Evolutionary conservation across 1,140 invertebrate species (phyloP).

Genomic region (Muscidifurax raptorellus): DNA sequence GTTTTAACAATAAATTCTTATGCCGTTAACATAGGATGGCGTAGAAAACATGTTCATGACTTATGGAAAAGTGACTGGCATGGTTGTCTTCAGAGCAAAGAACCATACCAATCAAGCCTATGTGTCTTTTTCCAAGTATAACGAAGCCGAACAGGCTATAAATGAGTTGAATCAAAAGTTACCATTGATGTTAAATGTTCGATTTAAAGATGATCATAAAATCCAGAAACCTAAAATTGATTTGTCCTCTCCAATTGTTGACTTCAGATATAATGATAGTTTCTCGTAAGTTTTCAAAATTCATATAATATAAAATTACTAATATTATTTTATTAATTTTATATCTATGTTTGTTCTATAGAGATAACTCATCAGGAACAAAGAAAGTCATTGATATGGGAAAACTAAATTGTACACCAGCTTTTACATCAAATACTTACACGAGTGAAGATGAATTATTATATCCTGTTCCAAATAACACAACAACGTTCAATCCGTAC

Average conservation of each 20-base stretch:
- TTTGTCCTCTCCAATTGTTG: slow-evolving; percentile 22
- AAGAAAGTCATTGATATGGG: slow-evolving; percentile 12
- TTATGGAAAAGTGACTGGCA: slow-evolving; percentile 60
- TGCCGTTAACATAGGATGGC: slow-evolving; percentile 59
- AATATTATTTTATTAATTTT: background rate
- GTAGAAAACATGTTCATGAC: slow-evolving; percentile 61
- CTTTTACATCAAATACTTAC: slow-evolving; percentile 23
- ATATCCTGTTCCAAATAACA: slow-evolving; percentile 54
- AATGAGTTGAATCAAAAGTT: background rate
- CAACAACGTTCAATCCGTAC: slow-evolving; percentile 59
- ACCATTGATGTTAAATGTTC: slow-evolving; percentile 11
- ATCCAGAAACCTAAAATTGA: background rate
- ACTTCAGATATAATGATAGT: slow-evolving; percentile 33
- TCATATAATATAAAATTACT: background rate
- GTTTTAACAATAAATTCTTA: slow-evolving; percentile 19
- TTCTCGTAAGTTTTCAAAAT: slow-evolving; percentile 39
- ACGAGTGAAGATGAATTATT: slow-evolving; percentile 53
- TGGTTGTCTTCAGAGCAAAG: slow-evolving; percentile 51
- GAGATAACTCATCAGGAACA: slow-evolving; percentile 8
- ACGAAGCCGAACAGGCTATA: background rate
- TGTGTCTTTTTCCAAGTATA: slow-evolving; percentile 38
- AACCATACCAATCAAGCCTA: slow-evolving; percentile 35
- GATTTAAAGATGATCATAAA: slow-evolving; percentile 33
- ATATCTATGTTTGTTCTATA: slow-evolving; percentile 27
- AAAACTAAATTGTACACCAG: slow-evolving; percentile 6